These are phyloP conservation scores for Paracanthobrama guichenoti DNA, from an alignment of 2,113 vertebrate genomes.

Conservation along the genomic window DNA sequence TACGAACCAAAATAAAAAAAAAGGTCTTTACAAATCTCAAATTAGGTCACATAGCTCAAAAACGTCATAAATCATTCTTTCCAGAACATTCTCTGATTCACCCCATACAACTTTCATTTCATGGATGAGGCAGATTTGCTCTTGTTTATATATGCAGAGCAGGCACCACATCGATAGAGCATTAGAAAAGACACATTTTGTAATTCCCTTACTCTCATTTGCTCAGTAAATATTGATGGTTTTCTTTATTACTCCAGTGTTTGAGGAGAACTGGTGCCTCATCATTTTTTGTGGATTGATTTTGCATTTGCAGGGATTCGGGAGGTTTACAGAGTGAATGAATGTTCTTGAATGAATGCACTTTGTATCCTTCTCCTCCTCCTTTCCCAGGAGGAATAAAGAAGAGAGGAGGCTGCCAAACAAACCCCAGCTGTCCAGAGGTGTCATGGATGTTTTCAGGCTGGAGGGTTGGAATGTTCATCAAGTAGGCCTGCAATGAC, in stretches of 20 bases:
- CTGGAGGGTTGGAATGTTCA: conserved; percentile 16
- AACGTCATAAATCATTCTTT: neutral
- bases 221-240: conserved; percentile 45
- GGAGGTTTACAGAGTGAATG: conserved; percentile 32
- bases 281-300: conserved; percentile 35
- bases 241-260: conserved; percentile 36
- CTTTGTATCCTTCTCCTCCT: conserved; percentile 1
- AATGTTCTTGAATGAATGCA: conserved; percentile 8
- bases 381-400: neutral
- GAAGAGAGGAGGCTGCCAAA: conserved; percentile 1
- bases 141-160: conserved; percentile 33
- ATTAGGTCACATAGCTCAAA: conserved; percentile 3
- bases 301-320: conserved; percentile 28
- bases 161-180: conserved; percentile 32
- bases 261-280: conserved; percentile 31
- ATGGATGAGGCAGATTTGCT: neutral
- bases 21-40: neutral
- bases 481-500: conserved; percentile 1
- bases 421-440: conserved; percentile 40
- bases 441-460: conserved; percentile 16
- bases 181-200: conserved; percentile 41
- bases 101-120: conserved; percentile 3
- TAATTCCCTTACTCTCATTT: conserved; percentile 43
- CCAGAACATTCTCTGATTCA: neutral
- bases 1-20: too few species aligned